Conservation (phyloP, 1,140 invertebrate genomes). For the Dryas iulia region DNA sequence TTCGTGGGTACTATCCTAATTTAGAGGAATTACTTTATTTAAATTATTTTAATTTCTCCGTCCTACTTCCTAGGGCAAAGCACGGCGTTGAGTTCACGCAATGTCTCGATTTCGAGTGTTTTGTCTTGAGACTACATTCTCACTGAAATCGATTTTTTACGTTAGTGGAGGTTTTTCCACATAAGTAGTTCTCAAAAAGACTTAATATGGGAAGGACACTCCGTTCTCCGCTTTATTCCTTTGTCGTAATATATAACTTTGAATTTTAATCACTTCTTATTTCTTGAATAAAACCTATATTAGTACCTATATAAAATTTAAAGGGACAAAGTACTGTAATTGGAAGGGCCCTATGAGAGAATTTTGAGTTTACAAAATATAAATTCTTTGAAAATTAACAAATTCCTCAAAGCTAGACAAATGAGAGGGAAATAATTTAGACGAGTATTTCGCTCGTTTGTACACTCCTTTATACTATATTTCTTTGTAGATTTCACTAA, state of each 20-base stretch:
- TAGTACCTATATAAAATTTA: not conserved
- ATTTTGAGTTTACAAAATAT: conserved; percentile 15
- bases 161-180: too few relatives aligned
- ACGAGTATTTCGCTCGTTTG: conserved; percentile 12
- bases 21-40: too few relatives aligned
- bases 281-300: not conserved
- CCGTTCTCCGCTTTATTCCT: too few relatives aligned
- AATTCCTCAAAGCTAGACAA: conserved; percentile 19
- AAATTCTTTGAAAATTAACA: conserved; percentile 19
- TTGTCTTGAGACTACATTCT: too few relatives aligned
- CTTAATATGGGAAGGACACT: too few relatives aligned
- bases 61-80: too few relatives aligned
- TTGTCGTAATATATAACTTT: not conserved
- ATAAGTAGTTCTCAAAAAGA: too few relatives aligned
- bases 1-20: too few relatives aligned
- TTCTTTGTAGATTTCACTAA: conserved; percentile 13
- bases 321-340: conserved; percentile 18
- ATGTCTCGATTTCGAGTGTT: too few relatives aligned
- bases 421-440: conserved; percentile 19
- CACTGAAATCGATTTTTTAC: too few relatives aligned
- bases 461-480: conserved; percentile 5
- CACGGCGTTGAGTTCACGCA: too few relatives aligned
- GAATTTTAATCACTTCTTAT: not conserved
- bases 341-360: conserved; percentile 11
- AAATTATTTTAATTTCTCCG: too few relatives aligned